phyloP scores from a whole-genome alignment of 1,140 invertebrate genomes.

The Drosophila melanica region DNA sequence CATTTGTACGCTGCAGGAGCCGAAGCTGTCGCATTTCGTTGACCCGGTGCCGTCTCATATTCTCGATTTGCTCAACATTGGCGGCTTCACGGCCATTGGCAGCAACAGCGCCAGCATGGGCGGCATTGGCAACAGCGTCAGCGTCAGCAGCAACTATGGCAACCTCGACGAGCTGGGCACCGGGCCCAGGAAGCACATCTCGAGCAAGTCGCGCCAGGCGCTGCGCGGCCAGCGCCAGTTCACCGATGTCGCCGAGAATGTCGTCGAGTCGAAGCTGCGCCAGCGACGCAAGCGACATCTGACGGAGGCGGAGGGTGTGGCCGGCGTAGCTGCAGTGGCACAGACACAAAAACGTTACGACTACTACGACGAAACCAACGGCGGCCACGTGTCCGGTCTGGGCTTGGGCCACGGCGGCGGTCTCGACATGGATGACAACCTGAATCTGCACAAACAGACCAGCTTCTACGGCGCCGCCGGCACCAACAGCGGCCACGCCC shows the following conservation, averaged over 20 bases:
- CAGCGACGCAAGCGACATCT: constrained; percentile 46
- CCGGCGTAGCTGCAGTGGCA: constrained; percentile 57
- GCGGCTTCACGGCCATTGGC: constrained; percentile 74
- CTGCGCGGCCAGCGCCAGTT: constrained; percentile 69
- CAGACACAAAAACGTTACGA: constrained; percentile 73
- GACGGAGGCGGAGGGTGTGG: constrained; percentile 10
- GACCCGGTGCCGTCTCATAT: constrained; percentile 74
- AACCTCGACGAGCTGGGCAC: constrained; percentile 26
- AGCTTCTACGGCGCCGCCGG: constrained; percentile 54
- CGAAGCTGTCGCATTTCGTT: constrained; percentile 72
- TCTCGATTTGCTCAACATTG: constrained; percentile 69
- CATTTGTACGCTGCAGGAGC: constrained; percentile 87
- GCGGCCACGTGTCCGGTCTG: constrained; percentile 42
- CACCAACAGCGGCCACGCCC: constrained; percentile 4
- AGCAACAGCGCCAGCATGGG: constrained; percentile 74
- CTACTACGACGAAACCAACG: constrained; percentile 68
- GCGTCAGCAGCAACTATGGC: constrained; percentile 4
- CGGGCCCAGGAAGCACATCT: constrained; percentile 51
- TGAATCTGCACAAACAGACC: constrained; percentile 74
- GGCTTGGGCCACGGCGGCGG: constrained; percentile 39
- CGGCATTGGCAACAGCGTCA: constrained; percentile 60
- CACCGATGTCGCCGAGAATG: constrained; percentile 53
- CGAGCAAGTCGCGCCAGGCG: constrained; percentile 63
- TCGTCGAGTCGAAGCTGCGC: constrained; percentile 59
- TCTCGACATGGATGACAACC: constrained; percentile 68